Percentiles rank a stretch among this genome's conserved stretches.
Evolutionary conservation across 2,888 invertebrate species (phyloP).

Genomic region (Trachelus iudaicus): DNA sequence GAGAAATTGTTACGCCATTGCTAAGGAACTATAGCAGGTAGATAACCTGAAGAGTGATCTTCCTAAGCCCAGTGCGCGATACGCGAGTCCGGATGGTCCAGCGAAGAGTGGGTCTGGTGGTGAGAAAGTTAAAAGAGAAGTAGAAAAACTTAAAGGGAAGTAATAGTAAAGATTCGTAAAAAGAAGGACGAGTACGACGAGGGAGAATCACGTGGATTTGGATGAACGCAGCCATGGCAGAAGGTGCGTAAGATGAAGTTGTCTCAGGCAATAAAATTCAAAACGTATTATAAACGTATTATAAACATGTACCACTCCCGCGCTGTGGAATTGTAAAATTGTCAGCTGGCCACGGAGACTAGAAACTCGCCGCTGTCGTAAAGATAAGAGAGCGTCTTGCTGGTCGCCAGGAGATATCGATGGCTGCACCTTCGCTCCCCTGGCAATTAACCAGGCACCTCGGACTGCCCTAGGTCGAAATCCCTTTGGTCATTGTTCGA

Average conservation of each 20-base stretch:
- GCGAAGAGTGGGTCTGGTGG: neutral
- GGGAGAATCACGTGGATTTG: neutral
- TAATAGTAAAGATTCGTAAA: neutral
- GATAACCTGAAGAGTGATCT: neutral
- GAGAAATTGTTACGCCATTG: too few relatives aligned
- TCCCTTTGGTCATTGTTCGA: constrained; percentile 6
- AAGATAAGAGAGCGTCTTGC: constrained; percentile 38
- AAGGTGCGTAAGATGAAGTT: neutral
- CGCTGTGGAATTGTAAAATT: constrained; percentile 53
- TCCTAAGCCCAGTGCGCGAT: neutral
- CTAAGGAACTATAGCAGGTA: too few relatives aligned
- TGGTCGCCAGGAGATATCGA: constrained; percentile 17
- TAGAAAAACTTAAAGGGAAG: neutral
- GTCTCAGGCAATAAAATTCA: constrained; percentile 47
- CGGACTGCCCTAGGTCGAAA: neutral
- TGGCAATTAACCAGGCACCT: constrained; percentile 24
- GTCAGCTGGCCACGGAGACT: constrained; percentile 41
- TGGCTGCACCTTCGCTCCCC: constrained; percentile 16
- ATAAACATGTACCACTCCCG: constrained; percentile 54
- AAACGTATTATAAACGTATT: constrained; percentile 54
- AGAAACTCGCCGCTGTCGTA: constrained; percentile 39
- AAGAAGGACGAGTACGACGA: neutral
- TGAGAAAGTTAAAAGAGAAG: neutral
- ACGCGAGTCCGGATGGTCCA: neutral
- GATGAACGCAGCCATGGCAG: neutral